These are phyloP conservation scores for Pristionchus maxplancki DNA, from an alignment of 2,888 invertebrate genomes.

Conservation along the genomic window DNA sequence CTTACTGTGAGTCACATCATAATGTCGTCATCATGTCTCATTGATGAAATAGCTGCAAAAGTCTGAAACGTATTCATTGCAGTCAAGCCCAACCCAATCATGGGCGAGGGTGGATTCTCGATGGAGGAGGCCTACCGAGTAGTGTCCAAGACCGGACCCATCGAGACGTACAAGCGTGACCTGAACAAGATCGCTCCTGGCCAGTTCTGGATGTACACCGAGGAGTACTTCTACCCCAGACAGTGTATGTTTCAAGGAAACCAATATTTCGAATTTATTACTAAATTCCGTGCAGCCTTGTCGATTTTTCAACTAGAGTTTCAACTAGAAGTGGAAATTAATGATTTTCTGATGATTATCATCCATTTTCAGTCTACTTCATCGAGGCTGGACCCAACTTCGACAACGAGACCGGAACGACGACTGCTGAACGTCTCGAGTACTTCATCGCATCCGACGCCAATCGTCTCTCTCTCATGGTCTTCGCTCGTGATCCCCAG, in stretches of 20 bases:
- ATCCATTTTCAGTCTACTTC: constrained; percentile 71
- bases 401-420: constrained; percentile 72
- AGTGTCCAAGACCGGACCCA: constrained; percentile 76
- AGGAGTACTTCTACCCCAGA: constrained; percentile 78
- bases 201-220: constrained; percentile 78
- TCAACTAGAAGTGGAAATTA: too few species aligned
- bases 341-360: background rate
- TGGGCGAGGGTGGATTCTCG: constrained; percentile 78
- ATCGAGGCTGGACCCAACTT: constrained; percentile 76
- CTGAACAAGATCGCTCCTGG: constrained; percentile 77
- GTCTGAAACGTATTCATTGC: constrained; percentile 54
- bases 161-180: constrained; percentile 78
- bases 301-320: too few species aligned
- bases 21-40: background rate
- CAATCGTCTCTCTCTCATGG: constrained; percentile 76
- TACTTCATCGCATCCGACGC: constrained; percentile 77
- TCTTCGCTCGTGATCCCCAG: constrained; percentile 76
- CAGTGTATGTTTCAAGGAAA: constrained; percentile 75
- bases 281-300: too few species aligned
- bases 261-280: background rate
- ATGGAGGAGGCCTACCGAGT: constrained; percentile 77
- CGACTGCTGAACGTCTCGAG: constrained; percentile 67
- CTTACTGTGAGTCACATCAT: constrained; percentile 75
- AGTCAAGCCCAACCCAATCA: constrained; percentile 76
- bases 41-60: background rate